phyloP scores from a whole-genome alignment of 1,140 invertebrate genomes.

The Paraescarpia echinospica region DNA sequence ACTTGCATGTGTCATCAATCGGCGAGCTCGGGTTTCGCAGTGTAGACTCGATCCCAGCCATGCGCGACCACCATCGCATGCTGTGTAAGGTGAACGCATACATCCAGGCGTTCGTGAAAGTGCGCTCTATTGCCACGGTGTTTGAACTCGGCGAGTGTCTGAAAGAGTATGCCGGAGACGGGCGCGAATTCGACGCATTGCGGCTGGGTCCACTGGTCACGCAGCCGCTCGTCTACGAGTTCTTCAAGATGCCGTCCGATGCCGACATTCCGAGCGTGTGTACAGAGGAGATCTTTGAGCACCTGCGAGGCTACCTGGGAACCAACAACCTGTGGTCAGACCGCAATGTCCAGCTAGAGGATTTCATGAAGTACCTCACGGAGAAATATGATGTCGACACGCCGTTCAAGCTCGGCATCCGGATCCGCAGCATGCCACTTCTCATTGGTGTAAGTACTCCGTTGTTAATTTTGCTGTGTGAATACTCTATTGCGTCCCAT shows the following conservation, averaged over 20 bases:
- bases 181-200: constrained; percentile 41
- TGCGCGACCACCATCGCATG: constrained; percentile 35
- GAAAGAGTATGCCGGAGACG: constrained; percentile 40
- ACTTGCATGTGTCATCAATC: constrained; percentile 9
- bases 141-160: constrained; percentile 44
- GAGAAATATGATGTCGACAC: constrained; percentile 38
- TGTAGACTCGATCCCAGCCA: background rate
- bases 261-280: constrained; percentile 47
- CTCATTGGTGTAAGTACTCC: constrained; percentile 22
- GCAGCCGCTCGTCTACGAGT: constrained; percentile 46
- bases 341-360: constrained; percentile 39
- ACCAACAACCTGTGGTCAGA: constrained; percentile 45
- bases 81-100: constrained; percentile 48
- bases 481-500: no score
- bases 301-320: constrained; percentile 43
- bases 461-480: no score
- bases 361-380: constrained; percentile 49
- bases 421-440: constrained; percentile 49
- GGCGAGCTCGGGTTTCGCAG: background rate
- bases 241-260: constrained; percentile 50
- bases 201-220: constrained; percentile 49
- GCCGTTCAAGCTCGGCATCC: constrained; percentile 49
- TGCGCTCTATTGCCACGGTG: constrained; percentile 45
- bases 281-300: constrained; percentile 46
- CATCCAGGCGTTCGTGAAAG: constrained; percentile 46